Evolutionary conservation across 2,113 vertebrate species (phyloP).

Genomic region (Epinephelus cyanopodus): DNA sequence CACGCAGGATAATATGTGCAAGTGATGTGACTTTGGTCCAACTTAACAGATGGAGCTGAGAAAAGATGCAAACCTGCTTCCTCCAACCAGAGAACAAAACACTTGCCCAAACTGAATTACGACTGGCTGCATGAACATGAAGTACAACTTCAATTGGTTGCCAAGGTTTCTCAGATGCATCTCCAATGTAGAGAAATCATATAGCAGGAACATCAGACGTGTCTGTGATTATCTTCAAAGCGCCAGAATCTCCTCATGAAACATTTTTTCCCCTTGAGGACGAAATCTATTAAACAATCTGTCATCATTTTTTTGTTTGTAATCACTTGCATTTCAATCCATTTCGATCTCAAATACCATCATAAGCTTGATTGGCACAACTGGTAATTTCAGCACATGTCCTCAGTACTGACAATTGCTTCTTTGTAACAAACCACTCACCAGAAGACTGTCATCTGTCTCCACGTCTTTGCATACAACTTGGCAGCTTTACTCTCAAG

Average conservation of each 20-base stretch:
- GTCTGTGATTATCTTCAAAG: conserved; percentile 59
- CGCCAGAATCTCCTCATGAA: conserved; percentile 37
- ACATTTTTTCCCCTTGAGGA: conserved; percentile 3
- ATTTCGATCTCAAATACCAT: conserved; percentile 49
- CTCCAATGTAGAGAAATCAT: conserved; percentile 39
- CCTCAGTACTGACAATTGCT: conserved; percentile 45
- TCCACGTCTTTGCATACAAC: conserved; percentile 59
- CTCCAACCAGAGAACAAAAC: conserved; percentile 50
- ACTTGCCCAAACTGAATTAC: conserved; percentile 15
- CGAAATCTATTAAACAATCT: conserved; percentile 40
- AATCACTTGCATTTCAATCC: conserved; percentile 51
- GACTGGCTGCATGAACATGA: conserved; percentile 46
- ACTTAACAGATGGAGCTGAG: conserved; percentile 66
- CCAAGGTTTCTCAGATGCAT: conserved; percentile 46
- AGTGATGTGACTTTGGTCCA: conserved; percentile 46
- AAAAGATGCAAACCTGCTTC: conserved; percentile 57
- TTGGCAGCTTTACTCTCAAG: conserved; percentile 66
- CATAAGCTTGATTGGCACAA: conserved; percentile 59
- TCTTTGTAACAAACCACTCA: conserved; percentile 55
- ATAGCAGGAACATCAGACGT: conserved; percentile 33
- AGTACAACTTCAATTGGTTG: conserved; percentile 25
- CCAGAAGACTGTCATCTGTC: conserved; percentile 62
- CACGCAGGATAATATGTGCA: neutral
- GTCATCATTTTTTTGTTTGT: conserved; percentile 44
- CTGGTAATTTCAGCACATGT: conserved; percentile 61